These are phyloP conservation scores for Mayetiola destructor DNA, from an alignment of 2,888 invertebrate genomes.

Conservation along the genomic window DNA sequence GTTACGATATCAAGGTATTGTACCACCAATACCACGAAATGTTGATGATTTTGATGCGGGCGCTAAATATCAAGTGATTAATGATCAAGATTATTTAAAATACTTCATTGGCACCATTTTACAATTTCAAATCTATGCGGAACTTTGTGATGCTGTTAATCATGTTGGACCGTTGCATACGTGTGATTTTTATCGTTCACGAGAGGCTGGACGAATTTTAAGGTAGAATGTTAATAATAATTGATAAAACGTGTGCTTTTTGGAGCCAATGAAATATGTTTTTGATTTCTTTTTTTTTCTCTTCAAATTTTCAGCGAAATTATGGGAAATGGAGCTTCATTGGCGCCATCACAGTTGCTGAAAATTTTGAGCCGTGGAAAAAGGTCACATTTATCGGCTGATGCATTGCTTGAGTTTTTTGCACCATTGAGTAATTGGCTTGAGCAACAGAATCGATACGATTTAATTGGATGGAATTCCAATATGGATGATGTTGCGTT, in stretches of 20 bases:
- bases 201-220: constrained; percentile 61
- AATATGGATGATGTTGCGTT: constrained; percentile 49
- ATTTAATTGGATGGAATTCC: constrained; percentile 62
- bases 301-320: constrained; percentile 40
- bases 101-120: constrained; percentile 70
- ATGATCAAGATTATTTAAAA: constrained; percentile 55
- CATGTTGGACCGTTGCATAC: constrained; percentile 59
- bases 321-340: constrained; percentile 52
- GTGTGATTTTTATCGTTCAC: constrained; percentile 67
- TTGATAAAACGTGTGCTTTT: too few relatives aligned
- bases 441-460: constrained; percentile 55
- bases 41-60: constrained; percentile 72
- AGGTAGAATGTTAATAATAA: too few relatives aligned
- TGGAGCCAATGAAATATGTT: not conserved
- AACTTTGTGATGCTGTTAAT: constrained; percentile 57
- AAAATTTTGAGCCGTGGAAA: constrained; percentile 53
- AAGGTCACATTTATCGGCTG: constrained; percentile 57
- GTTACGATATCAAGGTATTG: constrained; percentile 55
- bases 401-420: constrained; percentile 67
- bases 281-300: not conserved
- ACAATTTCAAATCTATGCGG: constrained; percentile 74
- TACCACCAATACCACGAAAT: constrained; percentile 51
- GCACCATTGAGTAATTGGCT: constrained; percentile 66
- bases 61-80: constrained; percentile 66
- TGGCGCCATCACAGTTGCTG: constrained; percentile 57